phyloP scores from a whole-genome alignment of 1,140 invertebrate species.

The Cydia pomonella region DNA sequence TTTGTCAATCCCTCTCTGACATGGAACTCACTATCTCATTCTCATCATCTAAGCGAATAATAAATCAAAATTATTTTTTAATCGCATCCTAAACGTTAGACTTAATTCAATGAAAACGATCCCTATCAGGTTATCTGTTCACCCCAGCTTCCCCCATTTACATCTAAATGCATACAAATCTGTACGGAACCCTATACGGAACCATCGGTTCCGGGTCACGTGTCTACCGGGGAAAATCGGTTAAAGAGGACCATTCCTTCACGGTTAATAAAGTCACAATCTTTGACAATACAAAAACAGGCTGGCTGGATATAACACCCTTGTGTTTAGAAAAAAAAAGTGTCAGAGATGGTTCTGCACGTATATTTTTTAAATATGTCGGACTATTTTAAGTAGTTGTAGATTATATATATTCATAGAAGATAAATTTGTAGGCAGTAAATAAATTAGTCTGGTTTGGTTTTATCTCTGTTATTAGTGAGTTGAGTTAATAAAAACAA shows the following conservation, averaged over 20 bases:
- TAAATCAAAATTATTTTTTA: slow-evolving; percentile 39
- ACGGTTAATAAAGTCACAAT: slow-evolving; percentile 78
- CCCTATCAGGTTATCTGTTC: slow-evolving; percentile 71
- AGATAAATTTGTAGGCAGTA: background rate
- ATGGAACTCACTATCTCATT: slow-evolving; percentile 11
- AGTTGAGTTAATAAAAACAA: too few relatives aligned
- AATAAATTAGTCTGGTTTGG: background rate
- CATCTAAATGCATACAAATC: slow-evolving; percentile 78
- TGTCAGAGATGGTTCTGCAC: slow-evolving; percentile 30
- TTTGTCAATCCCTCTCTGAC: background rate
- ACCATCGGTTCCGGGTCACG: slow-evolving; percentile 78
- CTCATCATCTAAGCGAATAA: slow-evolving; percentile 32
- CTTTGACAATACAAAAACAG: slow-evolving; percentile 72
- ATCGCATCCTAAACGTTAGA: slow-evolving; percentile 58
- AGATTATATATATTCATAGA: too few relatives aligned
- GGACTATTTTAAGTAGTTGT: background rate
- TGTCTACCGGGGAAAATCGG: slow-evolving; percentile 71
- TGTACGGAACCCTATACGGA: slow-evolving; percentile 53
- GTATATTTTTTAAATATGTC: background rate
- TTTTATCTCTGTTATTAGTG: too few relatives aligned
- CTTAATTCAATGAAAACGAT: slow-evolving; percentile 73
- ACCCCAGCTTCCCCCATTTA: slow-evolving; percentile 66
- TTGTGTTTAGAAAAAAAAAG: slow-evolving; percentile 56
- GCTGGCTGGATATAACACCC: slow-evolving; percentile 53
- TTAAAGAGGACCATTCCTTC: slow-evolving; percentile 70